Evolutionary conservation across 2,113 vertebrate genomes (phyloP), one percentile per base, ranked within the genome.

Genomic region (Hippocampus comes): DNA sequence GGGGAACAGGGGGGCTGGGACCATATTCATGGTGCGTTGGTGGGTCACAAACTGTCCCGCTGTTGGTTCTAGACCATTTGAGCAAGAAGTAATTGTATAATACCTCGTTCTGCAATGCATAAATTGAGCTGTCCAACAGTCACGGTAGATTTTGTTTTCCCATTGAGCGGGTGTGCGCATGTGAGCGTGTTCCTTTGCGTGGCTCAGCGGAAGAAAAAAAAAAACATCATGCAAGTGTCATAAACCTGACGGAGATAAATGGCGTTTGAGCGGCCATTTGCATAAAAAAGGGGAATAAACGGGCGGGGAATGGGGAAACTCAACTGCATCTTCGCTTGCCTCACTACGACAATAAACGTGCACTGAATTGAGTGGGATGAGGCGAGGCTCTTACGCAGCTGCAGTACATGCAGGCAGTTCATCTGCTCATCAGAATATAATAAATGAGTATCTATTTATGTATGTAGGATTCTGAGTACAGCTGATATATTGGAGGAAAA

Each of bases 21-120:
- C 81, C 89, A 91, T 92, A 91, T 92, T 91, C 90, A 92, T 90
- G 87, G 83, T 46, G 81, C 75, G 63, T 78, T 57, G 21, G 71
- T 46, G 65, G 56, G 30, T 64, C n/a, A 46, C 78, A 78, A 74
- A 82, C 59, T 38, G 59, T 61, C 59, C 59, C 27, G 27, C 59
- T 84, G 79, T 79, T 74, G 82, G 74, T 87, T 81, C 73, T 81
- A 70, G 84, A 83, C 71, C 82, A 64, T 89, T 85, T 89, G 82
- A 90, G 84, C 71, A 69, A 30, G 73, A 78, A 79, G 81, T 85
- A 87, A 89, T 87, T 89, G 90, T 91, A 89, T 90, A 86, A 86
- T 75, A 73, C 83, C 73, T 78, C 80, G 78, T 78, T 72, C 64
- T 74, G 75, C 80, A 63, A 72, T 71, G 87, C 88, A 90, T 87